Base-by-base conservation (phyloP, 2,888 invertebrate genomes). In the Lymantria monacha region DNA sequence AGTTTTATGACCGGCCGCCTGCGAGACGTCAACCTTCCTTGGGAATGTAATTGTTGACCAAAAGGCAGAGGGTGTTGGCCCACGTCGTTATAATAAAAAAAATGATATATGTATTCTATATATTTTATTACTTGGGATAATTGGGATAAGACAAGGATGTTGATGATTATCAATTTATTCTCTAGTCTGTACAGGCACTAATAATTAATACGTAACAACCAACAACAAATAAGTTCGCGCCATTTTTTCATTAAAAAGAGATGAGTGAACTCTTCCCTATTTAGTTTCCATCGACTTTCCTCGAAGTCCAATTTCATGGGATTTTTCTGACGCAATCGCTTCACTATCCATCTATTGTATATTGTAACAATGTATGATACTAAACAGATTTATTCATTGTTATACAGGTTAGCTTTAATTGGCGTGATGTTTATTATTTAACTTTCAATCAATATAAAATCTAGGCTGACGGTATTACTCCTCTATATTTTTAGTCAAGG, bases 351-450 rank as follows among this genome's bases (percentile, higher is more conserved):
- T 46, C 31, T 30, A 37, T 53, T 53, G 42, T 44, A 61, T 57
- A 30, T 33, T 45, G 30, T 44, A 61, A 60, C 46, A 61, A 53
- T 60, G 53, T 69, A 65, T 69, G 74, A 76, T 66, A 68, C 9
- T 56, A 71, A 76, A 57, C 76, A 76, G 76, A 70, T 63, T 63
- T 60, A 65, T 64, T 61, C 54, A 61, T 66, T 66, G 59, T 44
- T 44, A 38, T 49, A 52, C 55, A 51, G 61, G 70, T 63, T 69
- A 69, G 65, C 67, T 74, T 60, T 73, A 71, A 75, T 77, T 75
- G 77, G 72, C 67, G 56, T 47, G n/a, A 0, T 75, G 76, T 75
- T 76, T 75, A 72, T 71, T 75, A 61, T 72, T 59, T 51, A 43
- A 54, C 64, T 66, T 63, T 76, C 75, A 70, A 69, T 76, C 70